These are phyloP conservation scores for Psittacula derbiana DNA, from an alignment of 2,797 vertebrate genomes.

Conservation along the genomic window DNA sequence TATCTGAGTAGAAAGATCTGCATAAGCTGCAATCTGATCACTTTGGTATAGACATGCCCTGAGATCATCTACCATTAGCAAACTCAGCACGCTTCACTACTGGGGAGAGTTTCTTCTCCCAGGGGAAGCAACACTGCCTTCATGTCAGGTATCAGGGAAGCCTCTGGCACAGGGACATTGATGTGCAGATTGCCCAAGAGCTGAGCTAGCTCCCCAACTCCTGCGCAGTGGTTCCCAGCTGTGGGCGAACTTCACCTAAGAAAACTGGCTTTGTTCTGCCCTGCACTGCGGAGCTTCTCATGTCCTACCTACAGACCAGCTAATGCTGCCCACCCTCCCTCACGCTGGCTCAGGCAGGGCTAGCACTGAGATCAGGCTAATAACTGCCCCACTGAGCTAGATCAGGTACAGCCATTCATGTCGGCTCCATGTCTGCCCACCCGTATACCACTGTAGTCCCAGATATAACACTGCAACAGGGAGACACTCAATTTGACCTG, in stretches of 20 bases:
- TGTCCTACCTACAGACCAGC: background rate
- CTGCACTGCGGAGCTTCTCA: background rate
- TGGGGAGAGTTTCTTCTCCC: background rate
- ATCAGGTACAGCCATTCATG: fast-evolving
- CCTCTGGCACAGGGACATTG: background rate
- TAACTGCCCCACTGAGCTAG: background rate
- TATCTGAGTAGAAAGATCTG: background rate
- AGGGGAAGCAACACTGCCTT: background rate
- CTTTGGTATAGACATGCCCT: background rate
- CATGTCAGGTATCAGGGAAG: background rate
- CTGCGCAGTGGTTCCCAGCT: background rate
- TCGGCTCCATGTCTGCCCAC: background rate
- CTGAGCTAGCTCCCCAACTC: background rate
- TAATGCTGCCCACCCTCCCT: background rate
- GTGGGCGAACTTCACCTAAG: background rate
- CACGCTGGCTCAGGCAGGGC: background rate
- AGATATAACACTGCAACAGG: fast-evolving
- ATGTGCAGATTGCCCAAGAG: background rate
- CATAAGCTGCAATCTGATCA: background rate
- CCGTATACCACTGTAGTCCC: background rate
- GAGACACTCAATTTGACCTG: background rate
- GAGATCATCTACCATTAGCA: background rate
- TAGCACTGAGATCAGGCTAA: background rate
- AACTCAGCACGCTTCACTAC: background rate
- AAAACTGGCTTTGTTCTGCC: background rate